Conservation (phyloP, 2,113 vertebrate genomes). For the Alosa alosa region DNA sequence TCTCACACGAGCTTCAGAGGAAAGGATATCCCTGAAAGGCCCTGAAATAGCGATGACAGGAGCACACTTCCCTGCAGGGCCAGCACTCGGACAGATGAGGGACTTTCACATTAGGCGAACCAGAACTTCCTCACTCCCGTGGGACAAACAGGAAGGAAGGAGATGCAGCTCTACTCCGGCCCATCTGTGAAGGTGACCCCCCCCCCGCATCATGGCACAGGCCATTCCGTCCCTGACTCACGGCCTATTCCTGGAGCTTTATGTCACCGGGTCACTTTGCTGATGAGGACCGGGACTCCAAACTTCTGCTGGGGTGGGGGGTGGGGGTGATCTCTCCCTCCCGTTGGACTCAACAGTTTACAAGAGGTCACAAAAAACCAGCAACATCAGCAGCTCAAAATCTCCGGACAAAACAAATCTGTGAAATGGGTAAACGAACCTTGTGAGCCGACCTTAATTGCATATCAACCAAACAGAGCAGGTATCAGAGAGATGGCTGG, state of each 20-base stretch:
- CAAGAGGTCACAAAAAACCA: neutral
- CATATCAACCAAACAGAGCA: neutral
- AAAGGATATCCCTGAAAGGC: neutral
- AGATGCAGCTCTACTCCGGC: neutral
- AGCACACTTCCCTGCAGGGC: neutral
- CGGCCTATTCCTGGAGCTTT: conserved; percentile 34
- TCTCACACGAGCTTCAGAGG: neutral
- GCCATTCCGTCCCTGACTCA: conserved; percentile 24
- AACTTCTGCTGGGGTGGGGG: conserved; percentile 8
- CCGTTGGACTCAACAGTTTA: conserved; percentile 5
- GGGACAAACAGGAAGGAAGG: conserved; percentile 15
- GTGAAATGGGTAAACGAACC: neutral
- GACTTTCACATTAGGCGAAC: too few species aligned
- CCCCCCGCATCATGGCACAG: conserved; percentile 34
- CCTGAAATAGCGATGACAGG: conserved; percentile 3
- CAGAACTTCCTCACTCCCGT: neutral
- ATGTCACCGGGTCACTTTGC: conserved; percentile 29
- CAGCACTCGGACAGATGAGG: neutral
- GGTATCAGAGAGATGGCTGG: neutral
- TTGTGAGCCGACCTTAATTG: neutral
- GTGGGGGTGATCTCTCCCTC: neutral
- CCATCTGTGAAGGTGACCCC: neutral
- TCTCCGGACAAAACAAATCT: neutral
- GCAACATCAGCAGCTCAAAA: neutral
- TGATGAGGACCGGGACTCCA: neutral